Conservation (phyloP, 2,797 vertebrate genomes). For the Pseudopleuronectes americanus region DNA sequence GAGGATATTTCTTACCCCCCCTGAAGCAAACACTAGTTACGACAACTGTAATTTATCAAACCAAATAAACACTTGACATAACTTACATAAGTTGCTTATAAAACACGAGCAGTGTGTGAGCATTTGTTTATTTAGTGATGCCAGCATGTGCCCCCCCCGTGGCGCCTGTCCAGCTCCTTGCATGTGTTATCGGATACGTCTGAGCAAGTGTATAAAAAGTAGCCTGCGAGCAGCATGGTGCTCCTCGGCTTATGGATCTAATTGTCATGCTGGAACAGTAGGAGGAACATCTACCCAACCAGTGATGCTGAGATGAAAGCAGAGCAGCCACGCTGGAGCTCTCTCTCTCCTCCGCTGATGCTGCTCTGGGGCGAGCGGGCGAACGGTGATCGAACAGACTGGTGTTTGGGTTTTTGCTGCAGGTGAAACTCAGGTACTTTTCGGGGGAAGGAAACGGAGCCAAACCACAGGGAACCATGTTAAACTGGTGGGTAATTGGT, state of each 20-base stretch:
- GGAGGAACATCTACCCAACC: slow-evolving; percentile 50
- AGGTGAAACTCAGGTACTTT: slow-evolving; percentile 19
- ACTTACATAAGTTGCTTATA: neutral
- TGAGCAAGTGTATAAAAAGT: slow-evolving; percentile 13
- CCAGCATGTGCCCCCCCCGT: neutral
- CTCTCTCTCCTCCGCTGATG: slow-evolving; percentile 18
- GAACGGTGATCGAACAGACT: slow-evolving; percentile 38
- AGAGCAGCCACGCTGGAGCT: slow-evolving; percentile 12
- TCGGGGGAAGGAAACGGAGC: neutral
- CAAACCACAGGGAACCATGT: slow-evolving; percentile 15
- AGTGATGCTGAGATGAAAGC: slow-evolving; percentile 64
- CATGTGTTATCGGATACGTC: slow-evolving; percentile 14
- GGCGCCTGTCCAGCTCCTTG: neutral
- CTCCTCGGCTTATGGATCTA: slow-evolving; percentile 38
- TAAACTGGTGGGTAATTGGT: slow-evolving; percentile 16
- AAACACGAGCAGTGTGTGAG: neutral
- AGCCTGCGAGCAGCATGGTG: slow-evolving; percentile 17
- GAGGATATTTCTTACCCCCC: too few species aligned
- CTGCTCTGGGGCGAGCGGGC: slow-evolving; percentile 35
- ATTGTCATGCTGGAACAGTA: slow-evolving; percentile 55
- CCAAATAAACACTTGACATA: too few species aligned
- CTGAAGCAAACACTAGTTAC: too few species aligned
- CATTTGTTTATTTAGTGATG: neutral
- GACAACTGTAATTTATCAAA: too few species aligned
- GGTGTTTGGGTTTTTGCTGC: slow-evolving; percentile 44